Evolutionary conservation across 2,797 vertebrate species (phyloP).

Genomic region (Nyctibius grandis): DNA sequence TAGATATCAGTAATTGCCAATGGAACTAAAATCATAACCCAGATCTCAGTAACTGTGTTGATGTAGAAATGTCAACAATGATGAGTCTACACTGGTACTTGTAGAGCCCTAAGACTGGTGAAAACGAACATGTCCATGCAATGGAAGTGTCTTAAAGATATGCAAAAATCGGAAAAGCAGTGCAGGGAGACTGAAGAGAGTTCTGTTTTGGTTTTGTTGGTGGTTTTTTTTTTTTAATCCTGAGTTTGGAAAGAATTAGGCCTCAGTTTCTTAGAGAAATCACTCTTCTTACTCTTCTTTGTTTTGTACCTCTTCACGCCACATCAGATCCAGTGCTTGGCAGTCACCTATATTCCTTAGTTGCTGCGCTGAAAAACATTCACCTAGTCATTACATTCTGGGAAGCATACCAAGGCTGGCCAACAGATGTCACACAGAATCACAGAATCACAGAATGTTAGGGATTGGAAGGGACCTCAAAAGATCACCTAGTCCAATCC

Average conservation of each 20-base stretch:
- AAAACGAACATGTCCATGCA: background rate
- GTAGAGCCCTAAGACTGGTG: background rate
- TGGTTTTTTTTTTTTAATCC: background rate
- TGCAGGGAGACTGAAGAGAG: rapidly evolving
- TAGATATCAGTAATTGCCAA: conserved; percentile 23
- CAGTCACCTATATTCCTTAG: conserved; percentile 46
- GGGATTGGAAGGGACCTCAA: no score
- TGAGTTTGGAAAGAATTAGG: conserved; percentile 8
- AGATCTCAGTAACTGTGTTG: background rate
- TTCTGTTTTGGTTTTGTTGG: background rate
- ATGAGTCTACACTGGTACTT: background rate
- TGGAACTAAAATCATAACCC: background rate
- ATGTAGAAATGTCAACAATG: background rate
- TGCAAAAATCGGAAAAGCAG: background rate
- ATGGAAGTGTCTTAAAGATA: background rate
- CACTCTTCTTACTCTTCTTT: background rate
- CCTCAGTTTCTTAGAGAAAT: conserved; percentile 9
- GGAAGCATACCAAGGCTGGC: conserved; percentile 56
- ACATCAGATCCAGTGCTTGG: conserved; percentile 36
- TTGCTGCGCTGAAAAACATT: conserved; percentile 46
- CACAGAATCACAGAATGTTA: no score
- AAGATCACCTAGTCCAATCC: no score
- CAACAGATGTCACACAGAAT: no score
- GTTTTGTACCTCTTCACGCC: conserved; percentile 29
- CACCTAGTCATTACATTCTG: conserved; percentile 66